A percentile compares a stretch with the other conserved stretches of the same genome.
phyloP scores from a whole-genome alignment of 1,140 invertebrate species.

The Oedothorax gibbosus region DNA sequence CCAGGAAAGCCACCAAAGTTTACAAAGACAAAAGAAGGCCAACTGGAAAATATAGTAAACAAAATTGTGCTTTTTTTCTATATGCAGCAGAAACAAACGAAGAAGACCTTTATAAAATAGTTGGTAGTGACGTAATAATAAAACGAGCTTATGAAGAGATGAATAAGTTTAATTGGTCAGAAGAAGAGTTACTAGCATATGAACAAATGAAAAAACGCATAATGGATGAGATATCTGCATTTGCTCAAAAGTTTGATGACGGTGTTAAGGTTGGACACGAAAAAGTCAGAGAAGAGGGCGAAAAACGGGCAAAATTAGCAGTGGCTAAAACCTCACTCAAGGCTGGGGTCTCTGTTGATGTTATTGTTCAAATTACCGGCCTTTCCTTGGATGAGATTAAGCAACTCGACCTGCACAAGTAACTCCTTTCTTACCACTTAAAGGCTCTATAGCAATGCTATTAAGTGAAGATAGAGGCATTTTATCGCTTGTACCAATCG shows the following conservation, averaged over 20 bases:
- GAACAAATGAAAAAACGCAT: conserved; percentile 34
- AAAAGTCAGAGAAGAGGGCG: conserved; percentile 12
- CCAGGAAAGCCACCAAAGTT: conserved; percentile 44
- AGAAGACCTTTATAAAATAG: conserved; percentile 39
- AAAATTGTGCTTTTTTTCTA: conserved; percentile 28
- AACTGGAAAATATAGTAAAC: conserved; percentile 43
- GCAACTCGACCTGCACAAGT: not conserved
- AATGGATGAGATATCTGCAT: conserved; percentile 21
- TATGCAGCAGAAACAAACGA: conserved; percentile 41
- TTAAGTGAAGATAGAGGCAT: not conserved
- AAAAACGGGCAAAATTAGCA: not conserved
- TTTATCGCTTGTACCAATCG: not conserved
- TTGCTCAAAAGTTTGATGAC: conserved; percentile 41
- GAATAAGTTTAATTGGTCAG: conserved; percentile 50
- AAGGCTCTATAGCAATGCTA: not conserved
- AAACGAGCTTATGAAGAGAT: conserved; percentile 41
- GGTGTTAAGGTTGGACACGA: not conserved
- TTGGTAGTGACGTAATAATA: no score
- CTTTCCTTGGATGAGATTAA: not conserved
- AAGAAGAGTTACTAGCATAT: conserved; percentile 49
- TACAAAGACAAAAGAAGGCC: conserved; percentile 50
- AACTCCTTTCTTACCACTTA: not conserved
- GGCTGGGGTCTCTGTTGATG: not conserved
- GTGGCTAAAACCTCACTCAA: no score
- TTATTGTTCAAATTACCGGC: not conserved